Conservation (phyloP, 1,140 invertebrate species). For the Drosophila pallidifrons region DNA sequence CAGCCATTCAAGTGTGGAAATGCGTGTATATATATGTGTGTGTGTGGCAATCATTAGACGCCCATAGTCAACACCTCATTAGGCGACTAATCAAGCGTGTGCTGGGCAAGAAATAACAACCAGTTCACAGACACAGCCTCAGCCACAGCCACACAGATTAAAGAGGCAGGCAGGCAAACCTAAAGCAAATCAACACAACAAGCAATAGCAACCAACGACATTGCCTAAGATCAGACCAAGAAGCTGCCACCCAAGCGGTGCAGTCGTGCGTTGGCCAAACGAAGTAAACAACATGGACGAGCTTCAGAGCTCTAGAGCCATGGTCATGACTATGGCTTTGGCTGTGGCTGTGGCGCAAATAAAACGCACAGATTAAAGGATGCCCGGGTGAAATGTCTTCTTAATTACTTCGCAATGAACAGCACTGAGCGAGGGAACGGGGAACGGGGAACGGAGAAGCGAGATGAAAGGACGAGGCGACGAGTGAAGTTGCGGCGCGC, state of each 20-base stretch:
- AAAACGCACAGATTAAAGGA: constrained; percentile 85
- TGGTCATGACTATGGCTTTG: background rate
- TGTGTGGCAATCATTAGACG: constrained; percentile 66
- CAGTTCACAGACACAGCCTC: constrained; percentile 59
- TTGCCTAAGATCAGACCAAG: constrained; percentile 28
- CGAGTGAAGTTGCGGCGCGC: constrained; percentile 7
- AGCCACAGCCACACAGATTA: constrained; percentile 46
- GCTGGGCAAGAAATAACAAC: constrained; percentile 71
- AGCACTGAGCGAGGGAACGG: constrained; percentile 54
- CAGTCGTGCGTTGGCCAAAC: constrained; percentile 45
- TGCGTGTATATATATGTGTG: constrained; percentile 12
- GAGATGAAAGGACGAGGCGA: background rate
- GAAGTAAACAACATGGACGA: constrained; percentile 44
- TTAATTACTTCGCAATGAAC: constrained; percentile 83
- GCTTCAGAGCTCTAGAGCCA: background rate
- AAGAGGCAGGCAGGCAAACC: constrained; percentile 30
- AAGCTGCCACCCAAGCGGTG: constrained; percentile 32
- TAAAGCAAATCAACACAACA: constrained; percentile 60
- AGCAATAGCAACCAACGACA: constrained; percentile 31
- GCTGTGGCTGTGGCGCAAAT: constrained; percentile 61
- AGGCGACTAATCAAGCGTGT: constrained; percentile 83
- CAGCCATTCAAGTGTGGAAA: constrained; percentile 36
- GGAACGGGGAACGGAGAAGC: background rate
- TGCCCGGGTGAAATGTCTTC: constrained; percentile 83
- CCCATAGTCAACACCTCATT: constrained; percentile 84